These are phyloP conservation scores for Nipponacmea schrenckii DNA, from an alignment of 2,888 invertebrate genomes.

Conservation along the genomic window DNA sequence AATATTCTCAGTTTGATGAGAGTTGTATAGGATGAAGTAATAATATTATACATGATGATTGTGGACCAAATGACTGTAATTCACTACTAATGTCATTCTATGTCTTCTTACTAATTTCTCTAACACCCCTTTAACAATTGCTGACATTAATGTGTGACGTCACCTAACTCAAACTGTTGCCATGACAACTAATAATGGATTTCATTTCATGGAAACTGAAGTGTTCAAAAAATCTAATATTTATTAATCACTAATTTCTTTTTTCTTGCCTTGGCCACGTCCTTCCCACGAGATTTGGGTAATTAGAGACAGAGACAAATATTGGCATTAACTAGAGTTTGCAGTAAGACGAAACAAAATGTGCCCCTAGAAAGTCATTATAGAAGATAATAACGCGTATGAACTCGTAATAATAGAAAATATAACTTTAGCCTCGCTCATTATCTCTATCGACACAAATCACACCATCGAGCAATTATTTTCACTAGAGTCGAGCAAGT, in stretches of 20 bases:
- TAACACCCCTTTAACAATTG: slow-evolving; percentile 9
- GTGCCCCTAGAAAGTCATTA: slow-evolving; percentile 26
- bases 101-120: slow-evolving; percentile 7
- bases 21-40: not conserved
- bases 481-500: slow-evolving; percentile 5
- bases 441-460: slow-evolving; percentile 30
- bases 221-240: slow-evolving; percentile 9
- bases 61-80: slow-evolving; percentile 5
- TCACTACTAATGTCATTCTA: slow-evolving; percentile 6
- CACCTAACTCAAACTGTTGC: slow-evolving; percentile 5
- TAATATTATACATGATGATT: slow-evolving; percentile 8
- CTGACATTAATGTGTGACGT: slow-evolving; percentile 9
- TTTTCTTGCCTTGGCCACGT: not conserved
- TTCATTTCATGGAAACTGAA: slow-evolving; percentile 7
- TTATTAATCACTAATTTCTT: slow-evolving; percentile 9
- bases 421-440: slow-evolving; percentile 27
- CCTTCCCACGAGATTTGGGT: slow-evolving; percentile 8
- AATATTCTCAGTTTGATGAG: too few relatives aligned
- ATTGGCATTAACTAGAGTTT: slow-evolving; percentile 7
- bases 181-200: slow-evolving; percentile 4
- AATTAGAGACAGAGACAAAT: slow-evolving; percentile 9
- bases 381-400: slow-evolving; percentile 28
- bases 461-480: slow-evolving; percentile 29
- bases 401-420: slow-evolving; percentile 25
- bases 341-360: slow-evolving; percentile 8